These are phyloP conservation scores for Caenorhabditis virilis DNA, from an alignment of 2,888 invertebrate genomes.

Conservation along the genomic window DNA sequence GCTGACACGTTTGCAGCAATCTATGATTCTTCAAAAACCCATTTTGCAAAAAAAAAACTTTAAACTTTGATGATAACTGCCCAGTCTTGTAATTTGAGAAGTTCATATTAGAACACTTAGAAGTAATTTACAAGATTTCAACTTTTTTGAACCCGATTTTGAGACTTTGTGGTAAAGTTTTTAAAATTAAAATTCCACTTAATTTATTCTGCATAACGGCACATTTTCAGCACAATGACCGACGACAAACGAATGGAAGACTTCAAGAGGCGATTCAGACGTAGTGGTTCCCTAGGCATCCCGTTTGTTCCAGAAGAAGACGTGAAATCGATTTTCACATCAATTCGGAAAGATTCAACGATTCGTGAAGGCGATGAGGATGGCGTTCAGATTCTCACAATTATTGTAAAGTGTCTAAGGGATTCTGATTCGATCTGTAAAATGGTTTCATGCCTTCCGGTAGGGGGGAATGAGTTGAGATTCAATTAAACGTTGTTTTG, in stretches of 20 bases:
- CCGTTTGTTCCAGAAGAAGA: slow-evolving; percentile 68
- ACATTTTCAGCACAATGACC: no score
- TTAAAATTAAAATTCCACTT: no score
- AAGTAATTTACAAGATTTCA: no score
- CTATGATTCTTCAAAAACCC: no score
- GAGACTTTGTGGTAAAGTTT: no score
- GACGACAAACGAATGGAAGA: slow-evolving; percentile 57
- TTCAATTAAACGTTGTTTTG: not conserved
- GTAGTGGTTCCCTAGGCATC: slow-evolving; percentile 66
- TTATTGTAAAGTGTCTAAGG: slow-evolving; percentile 58
- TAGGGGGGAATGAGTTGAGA: slow-evolving; percentile 8
- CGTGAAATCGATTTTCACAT: slow-evolving; percentile 38
- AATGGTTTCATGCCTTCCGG: slow-evolving; percentile 59
- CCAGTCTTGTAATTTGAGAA: no score
- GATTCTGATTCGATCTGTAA: slow-evolving; percentile 46
- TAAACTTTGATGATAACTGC: no score
- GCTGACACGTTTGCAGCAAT: no score
- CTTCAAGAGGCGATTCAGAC: slow-evolving; percentile 66
- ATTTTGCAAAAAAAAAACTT: no score
- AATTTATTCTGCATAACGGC: no score
- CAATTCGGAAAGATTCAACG: slow-evolving; percentile 17
- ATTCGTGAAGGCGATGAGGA: slow-evolving; percentile 54
- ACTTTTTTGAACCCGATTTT: no score
- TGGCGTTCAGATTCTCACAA: slow-evolving; percentile 54
- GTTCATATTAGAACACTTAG: no score